phyloP scores from a whole-genome alignment of 1,140 invertebrate genomes.

The Wasmannia auropunctata region DNA sequence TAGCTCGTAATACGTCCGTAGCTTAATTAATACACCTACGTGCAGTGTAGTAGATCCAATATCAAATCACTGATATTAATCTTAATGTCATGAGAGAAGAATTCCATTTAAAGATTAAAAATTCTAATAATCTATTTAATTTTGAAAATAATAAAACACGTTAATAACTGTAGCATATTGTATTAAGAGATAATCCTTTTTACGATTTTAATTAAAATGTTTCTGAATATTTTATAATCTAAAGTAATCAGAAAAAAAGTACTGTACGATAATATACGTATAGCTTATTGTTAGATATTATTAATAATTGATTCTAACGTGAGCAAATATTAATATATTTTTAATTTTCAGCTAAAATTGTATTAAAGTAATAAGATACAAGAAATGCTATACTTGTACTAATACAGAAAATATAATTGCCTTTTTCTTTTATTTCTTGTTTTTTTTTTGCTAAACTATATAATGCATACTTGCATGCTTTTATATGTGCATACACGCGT shows the following conservation, averaged over 20 bases:
- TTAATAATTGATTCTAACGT: not conserved
- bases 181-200: not conserved
- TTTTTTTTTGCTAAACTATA: not conserved
- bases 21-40: not conserved
- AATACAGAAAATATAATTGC: no score
- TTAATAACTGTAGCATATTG: not conserved
- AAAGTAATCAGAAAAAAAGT: no score
- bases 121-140: not conserved
- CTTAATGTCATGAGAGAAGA: not conserved
- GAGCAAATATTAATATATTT: not conserved
- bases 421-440: not conserved
- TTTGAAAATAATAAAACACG: not conserved
- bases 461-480: not conserved
- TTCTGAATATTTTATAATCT: not conserved
- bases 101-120: not conserved
- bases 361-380: not conserved
- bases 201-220: not conserved
- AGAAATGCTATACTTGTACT: no score
- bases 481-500: not conserved
- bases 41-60: not conserved
- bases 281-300: not conserved
- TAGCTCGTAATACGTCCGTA: not conserved
- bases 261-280: not conserved
- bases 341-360: not conserved
- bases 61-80: not conserved